phyloP scores from a whole-genome alignment of 2,888 invertebrate genomes.

The Eupithecia exiguata region DNA sequence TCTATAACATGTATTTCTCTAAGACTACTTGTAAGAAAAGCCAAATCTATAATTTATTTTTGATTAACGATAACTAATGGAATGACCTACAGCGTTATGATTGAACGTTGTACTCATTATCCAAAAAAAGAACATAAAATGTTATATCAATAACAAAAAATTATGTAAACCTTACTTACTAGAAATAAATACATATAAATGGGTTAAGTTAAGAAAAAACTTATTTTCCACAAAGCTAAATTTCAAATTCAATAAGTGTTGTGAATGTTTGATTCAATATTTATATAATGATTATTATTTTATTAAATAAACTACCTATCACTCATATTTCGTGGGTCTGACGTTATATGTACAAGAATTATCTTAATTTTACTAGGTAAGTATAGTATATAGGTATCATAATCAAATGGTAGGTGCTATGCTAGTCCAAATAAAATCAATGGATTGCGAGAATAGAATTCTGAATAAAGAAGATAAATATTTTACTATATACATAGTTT shows the following conservation, averaged over 20 bases:
- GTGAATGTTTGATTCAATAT: conserved; percentile 12
- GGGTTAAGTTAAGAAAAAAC: neutral
- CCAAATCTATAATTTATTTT: neutral
- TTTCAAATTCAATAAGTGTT: conserved; percentile 9
- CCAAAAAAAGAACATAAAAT: neutral
- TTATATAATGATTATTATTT: conserved; percentile 20
- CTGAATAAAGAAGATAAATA: neutral
- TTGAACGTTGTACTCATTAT: neutral
- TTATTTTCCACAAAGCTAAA: neutral
- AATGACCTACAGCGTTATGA: neutral
- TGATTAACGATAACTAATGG: neutral
- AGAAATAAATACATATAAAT: neutral
- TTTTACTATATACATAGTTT: too few species aligned
- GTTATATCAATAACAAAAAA: neutral
- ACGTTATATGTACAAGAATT: conserved; percentile 62
- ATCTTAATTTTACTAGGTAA: conserved; percentile 31
- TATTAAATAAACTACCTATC: conserved; percentile 51
- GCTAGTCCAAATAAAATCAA: neutral
- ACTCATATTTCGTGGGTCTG: conserved; percentile 68
- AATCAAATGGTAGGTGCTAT: neutral
- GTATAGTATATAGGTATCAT: neutral
- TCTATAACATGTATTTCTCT: neutral
- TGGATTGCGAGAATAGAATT: neutral
- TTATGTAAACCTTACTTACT: neutral
- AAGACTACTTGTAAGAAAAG: neutral